Evolutionary conservation across 30 jellyfish, hydroid and myxozoan genomes (phyloP).

Genomic region (Pseudorhiza aurosa): DNA sequence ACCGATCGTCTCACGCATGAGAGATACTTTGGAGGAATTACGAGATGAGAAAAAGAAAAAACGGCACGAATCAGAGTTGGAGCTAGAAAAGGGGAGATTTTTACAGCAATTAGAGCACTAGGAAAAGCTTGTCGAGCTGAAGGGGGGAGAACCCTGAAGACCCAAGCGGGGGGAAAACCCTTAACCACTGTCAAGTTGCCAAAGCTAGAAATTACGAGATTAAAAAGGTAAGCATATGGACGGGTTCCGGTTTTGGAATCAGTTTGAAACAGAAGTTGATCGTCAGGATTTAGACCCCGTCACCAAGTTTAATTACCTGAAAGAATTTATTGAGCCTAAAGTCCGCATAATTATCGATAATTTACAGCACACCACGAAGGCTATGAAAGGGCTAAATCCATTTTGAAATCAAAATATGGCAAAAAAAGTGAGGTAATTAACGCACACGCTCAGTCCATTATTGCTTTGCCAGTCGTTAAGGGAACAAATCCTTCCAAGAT

Average conservation of each 20-base stretch:
- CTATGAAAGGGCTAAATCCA: slow-evolving; percentile 65
- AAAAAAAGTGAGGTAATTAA: slow-evolving; percentile 44
- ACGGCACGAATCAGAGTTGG: too few species aligned
- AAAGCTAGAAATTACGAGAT: neutral
- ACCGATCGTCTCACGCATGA: too few species aligned
- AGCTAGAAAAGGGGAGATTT: too few species aligned
- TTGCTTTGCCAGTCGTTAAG: slow-evolving; percentile 29
- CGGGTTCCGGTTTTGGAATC: slow-evolving; percentile 70
- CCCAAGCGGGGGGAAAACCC: too few species aligned
- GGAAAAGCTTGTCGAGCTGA: too few species aligned
- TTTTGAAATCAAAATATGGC: slow-evolving; percentile 49
- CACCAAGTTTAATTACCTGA: slow-evolving; percentile 39
- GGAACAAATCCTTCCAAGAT: slow-evolving; percentile 42
- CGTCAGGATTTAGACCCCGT: slow-evolving; percentile 22
- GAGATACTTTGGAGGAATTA: too few species aligned
- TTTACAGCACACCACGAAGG: slow-evolving; percentile 64
- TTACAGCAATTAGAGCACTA: too few species aligned
- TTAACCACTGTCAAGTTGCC: neutral
- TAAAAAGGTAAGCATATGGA: slow-evolving; percentile 41
- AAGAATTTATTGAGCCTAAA: slow-evolving; percentile 34
- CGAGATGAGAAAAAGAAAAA: too few species aligned
- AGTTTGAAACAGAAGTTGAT: slow-evolving; percentile 55
- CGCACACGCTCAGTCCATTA: slow-evolving; percentile 36
- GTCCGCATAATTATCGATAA: slow-evolving; percentile 13
- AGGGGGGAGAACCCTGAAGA: too few species aligned